phyloP scores from a whole-genome alignment of 2,888 invertebrate species.

The Ferrisia virgata region DNA sequence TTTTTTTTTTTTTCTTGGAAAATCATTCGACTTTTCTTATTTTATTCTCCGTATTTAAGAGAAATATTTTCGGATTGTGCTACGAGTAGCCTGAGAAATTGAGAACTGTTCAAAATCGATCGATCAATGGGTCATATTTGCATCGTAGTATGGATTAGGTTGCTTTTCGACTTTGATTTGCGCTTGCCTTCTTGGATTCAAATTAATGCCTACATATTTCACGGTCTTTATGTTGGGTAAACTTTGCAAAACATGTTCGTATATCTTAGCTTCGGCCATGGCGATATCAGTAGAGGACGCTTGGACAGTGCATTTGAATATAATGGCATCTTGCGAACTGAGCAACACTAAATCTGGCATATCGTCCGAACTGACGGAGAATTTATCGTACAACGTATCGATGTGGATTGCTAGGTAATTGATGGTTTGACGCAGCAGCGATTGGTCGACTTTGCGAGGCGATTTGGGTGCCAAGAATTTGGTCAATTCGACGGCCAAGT shows the following conservation, averaged over 20 bases:
- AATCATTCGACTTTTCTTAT: too few relatives aligned
- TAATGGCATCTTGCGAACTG: background rate
- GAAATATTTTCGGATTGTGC: too few relatives aligned
- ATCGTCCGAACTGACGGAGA: background rate
- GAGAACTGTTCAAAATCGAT: too few relatives aligned
- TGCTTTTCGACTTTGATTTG: background rate
- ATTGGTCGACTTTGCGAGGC: background rate
- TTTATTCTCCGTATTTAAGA: too few relatives aligned
- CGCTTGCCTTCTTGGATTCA: background rate
- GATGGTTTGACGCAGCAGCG: background rate
- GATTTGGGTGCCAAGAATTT: background rate
- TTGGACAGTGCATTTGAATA: background rate
- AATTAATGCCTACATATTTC: background rate
- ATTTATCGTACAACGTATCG: background rate
- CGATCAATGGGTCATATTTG: too few relatives aligned
- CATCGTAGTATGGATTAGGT: background rate
- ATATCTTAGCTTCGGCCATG: background rate
- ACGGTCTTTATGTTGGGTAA: background rate
- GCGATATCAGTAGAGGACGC: background rate
- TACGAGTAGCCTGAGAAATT: too few relatives aligned
- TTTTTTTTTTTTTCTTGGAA: too few relatives aligned
- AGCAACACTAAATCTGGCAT: background rate
- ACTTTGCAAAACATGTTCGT: background rate
- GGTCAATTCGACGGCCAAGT: background rate
- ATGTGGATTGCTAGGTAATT: background rate